Evolutionary conservation across 2,888 invertebrate species (phyloP).

Genomic region (Epirrhoe tristata): DNA sequence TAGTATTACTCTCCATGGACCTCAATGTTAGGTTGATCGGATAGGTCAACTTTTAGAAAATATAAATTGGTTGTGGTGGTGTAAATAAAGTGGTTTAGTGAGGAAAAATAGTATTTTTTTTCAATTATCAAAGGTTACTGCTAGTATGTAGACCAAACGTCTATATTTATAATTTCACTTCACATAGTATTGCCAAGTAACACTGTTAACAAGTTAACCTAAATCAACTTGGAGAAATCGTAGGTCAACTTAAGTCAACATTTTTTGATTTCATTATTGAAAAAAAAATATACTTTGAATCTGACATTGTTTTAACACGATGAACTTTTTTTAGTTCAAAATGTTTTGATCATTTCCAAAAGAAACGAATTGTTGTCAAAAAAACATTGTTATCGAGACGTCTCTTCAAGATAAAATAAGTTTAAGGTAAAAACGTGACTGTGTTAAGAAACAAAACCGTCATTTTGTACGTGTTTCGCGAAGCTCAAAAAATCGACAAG

Average conservation of each 20-base stretch:
- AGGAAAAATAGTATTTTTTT: background rate
- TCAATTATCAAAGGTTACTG: background rate
- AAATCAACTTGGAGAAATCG: background rate
- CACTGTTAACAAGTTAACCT: background rate
- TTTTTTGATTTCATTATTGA: background rate
- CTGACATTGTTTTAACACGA: constrained; percentile 4
- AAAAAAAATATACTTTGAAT: constrained; percentile 4
- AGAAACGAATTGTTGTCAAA: constrained; percentile 41
- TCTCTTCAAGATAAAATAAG: constrained; percentile 44
- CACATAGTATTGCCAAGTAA: constrained; percentile 1
- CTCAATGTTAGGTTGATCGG: background rate
- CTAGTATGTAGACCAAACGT: background rate
- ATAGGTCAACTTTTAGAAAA: no score
- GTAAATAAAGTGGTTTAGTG: background rate
- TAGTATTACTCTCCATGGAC: no score
- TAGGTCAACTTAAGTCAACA: background rate
- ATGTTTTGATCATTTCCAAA: constrained; percentile 21
- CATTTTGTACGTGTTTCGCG: constrained; percentile 37
- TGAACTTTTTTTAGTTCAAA: constrained; percentile 10
- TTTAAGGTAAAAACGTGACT: constrained; percentile 51
- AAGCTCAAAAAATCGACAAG: constrained; percentile 37
- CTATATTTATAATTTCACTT: constrained; percentile 1
- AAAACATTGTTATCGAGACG: constrained; percentile 39
- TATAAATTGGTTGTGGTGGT: background rate
- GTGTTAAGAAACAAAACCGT: constrained; percentile 40